phyloP scores from a whole-genome alignment of 2,113 vertebrate species.

The Solenodon paradoxus region DNA sequence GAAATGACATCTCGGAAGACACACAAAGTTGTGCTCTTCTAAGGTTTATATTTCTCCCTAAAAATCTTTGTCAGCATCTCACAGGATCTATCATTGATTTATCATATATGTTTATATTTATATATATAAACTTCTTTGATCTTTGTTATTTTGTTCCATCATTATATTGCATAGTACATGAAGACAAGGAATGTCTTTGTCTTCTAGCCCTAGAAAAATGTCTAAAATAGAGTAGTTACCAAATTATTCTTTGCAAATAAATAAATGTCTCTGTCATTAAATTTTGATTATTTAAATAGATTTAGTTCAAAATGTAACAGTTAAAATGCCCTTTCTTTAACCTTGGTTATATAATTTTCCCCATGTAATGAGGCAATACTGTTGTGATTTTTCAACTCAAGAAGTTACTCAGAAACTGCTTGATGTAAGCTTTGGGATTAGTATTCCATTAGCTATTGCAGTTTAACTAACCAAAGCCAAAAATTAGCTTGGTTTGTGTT shows the following conservation, averaged over 20 bases:
- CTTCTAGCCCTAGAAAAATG: neutral
- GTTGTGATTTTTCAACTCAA: neutral
- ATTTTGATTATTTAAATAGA: neutral
- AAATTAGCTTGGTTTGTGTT: neutral
- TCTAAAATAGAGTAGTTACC: neutral
- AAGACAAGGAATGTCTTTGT: neutral
- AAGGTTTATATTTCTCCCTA: too few species aligned
- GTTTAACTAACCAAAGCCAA: neutral
- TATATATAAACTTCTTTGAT: neutral
- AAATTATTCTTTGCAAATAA: neutral
- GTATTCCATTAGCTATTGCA: slow-evolving; percentile 28
- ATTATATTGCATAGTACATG: neutral
- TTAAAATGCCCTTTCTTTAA: neutral
- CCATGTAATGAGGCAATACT: neutral
- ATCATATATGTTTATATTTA: too few species aligned
- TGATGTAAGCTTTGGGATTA: slow-evolving; percentile 27
- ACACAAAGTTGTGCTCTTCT: too few species aligned
- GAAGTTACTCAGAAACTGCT: neutral
- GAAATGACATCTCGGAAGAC: too few species aligned
- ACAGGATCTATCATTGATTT: too few species aligned
- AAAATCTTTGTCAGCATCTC: too few species aligned
- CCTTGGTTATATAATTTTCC: neutral
- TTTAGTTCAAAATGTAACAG: neutral
- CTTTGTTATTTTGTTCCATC: neutral
- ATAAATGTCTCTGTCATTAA: neutral